A percentile compares a stretch with the other conserved stretches of the same genome.
Evolutionary conservation across 1,140 invertebrate species (phyloP).

Genomic region (Conus betulinus): DNA sequence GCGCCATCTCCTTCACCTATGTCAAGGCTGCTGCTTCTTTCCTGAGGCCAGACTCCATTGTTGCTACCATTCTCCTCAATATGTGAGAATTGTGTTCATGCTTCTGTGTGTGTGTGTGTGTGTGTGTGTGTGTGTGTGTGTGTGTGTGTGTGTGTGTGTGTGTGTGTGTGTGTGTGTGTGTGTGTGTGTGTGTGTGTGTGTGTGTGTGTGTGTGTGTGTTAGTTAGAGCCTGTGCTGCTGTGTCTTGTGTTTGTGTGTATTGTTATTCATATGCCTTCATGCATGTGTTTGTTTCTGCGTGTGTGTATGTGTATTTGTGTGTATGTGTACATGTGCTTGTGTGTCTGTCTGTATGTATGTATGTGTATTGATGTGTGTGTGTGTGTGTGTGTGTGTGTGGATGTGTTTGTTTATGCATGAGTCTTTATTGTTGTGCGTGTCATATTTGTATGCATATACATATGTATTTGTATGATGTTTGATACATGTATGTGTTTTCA

Average conservation of each 20-base stretch:
- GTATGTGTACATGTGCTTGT: too few relatives aligned
- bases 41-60: constrained; percentile 6
- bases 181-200: too few relatives aligned
- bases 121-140: not conserved
- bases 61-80: constrained; percentile 26
- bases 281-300: too few relatives aligned
- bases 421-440: too few relatives aligned
- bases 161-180: not conserved
- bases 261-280: too few relatives aligned
- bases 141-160: not conserved
- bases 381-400: not conserved
- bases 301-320: not conserved
- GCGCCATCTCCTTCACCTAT: not conserved
- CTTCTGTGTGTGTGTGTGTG: not conserved
- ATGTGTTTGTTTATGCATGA: too few relatives aligned
- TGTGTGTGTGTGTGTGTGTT: not conserved
- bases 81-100: constrained; percentile 12
- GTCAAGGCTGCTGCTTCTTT: constrained; percentile 21
- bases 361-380: not conserved
- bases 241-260: too few relatives aligned
- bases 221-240: too few relatives aligned
- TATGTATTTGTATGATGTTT: not conserved
- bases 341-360: not conserved
- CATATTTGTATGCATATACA: too few relatives aligned
- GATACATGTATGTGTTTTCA: not conserved